Base-by-base conservation (phyloP, 2,797 vertebrate genomes). In the Pseudotriccus pelzelni region DNA sequence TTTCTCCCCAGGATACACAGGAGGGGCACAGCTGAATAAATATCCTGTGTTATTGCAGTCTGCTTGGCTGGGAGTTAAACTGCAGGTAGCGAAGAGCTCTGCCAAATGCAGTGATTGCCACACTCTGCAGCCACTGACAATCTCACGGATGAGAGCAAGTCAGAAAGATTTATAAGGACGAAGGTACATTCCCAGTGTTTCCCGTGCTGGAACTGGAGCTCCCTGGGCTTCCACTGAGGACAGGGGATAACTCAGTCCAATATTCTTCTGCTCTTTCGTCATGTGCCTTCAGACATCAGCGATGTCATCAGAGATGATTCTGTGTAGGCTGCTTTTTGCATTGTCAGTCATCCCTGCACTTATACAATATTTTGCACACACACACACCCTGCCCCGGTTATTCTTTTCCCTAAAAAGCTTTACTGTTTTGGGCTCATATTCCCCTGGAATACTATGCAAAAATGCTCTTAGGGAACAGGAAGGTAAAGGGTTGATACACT, bases 11-110 rank as follows among this genome's bases (percentile, higher is more conserved):
- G 97, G 98, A 98, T 93, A 97, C 79, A 60, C 95, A 91, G 1
- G 97, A 98, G 97, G 92, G 84, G 93, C 96, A 94, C 98, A 99
- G 99, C 99, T 99, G 99, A 99, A 97, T 98, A 99, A 99, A 99
- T 97, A 99, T 79, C 79, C 94, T 24, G 5, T 68, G 76, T 89
- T 89, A 34, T 83, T 87, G 72, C 8, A 23, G 82, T 9, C 88
- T 83, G 75, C 90, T 60, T 23, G 68, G 64, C 24, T n/a, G 78
- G 64, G 53, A 79, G 83, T 27, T 21, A 22, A 80, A 6, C 81
- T 39, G 74, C 81, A 91, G 92, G 92, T 78, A 93, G 90, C 74
- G 12, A 85, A 87, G 69, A 27, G 25, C 53, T 4, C 74, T 77
- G 89, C 90, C 94, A 96, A 92, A 90, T 60, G 84, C 11, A 24